phyloP scores from a whole-genome alignment of 1,140 invertebrate species.

The Acromyrmex heyeri region DNA sequence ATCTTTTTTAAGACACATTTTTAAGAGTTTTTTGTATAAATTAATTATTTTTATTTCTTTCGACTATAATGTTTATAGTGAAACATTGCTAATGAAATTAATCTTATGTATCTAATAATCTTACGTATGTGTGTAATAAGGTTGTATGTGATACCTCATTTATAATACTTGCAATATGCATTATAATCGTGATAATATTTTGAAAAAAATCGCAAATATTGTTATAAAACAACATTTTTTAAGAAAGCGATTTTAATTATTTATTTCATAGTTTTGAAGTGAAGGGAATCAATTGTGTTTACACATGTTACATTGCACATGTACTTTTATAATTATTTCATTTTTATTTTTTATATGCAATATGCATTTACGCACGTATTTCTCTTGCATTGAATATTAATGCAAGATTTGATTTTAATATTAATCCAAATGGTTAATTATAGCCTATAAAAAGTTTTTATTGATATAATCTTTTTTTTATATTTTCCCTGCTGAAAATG shows the following conservation, averaged over 20 bases:
- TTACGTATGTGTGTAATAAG: background rate
- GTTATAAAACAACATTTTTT: background rate
- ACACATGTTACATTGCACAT: too few species aligned
- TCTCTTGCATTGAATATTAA: background rate
- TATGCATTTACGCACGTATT: background rate
- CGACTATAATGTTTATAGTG: background rate
- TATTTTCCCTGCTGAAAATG: background rate
- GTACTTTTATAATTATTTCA: background rate
- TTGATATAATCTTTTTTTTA: too few species aligned
- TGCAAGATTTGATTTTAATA: background rate
- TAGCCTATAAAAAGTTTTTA: background rate
- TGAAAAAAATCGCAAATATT: background rate
- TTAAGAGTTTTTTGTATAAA: background rate
- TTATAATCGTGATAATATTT: constrained; percentile 11
- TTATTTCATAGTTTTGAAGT: too few species aligned
- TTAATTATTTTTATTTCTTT: background rate
- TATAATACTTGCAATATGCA: background rate
- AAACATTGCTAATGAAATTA: background rate
- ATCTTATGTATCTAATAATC: background rate
- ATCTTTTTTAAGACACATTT: background rate
- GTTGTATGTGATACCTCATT: background rate
- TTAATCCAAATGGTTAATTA: background rate
- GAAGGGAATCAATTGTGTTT: too few species aligned
- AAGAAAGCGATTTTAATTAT: background rate
- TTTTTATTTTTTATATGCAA: background rate